Evolutionary conservation across 1,140 invertebrate genomes (phyloP), one percentile per base, ranked within the genome.

Genomic region (Lepidurus apus): DNA sequence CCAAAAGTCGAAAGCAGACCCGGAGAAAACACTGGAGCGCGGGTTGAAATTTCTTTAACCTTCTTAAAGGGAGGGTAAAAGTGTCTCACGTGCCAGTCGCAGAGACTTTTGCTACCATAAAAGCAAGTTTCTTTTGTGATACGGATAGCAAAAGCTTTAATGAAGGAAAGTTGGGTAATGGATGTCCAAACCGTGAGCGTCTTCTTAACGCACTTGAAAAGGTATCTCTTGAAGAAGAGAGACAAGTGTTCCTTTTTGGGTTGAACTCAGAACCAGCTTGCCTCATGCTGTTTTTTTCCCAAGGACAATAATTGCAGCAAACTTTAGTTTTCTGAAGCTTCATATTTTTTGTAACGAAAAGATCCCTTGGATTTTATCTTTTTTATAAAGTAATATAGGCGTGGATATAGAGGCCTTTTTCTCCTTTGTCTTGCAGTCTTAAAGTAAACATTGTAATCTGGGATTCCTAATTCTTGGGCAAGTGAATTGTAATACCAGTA

Each of bases 131-230:
- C 53, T 65, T 65, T 17, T 65, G 8, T 65, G 13, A n/a, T 7
- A 11, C 53, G 21, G 21, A 17, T 65, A 65, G 53, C 17, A 21
- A 21, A 65, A n/a, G 53, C n/a, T 65, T 65, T 65, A 65, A 65
- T 21, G 53, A 65, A 65, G 53, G 34, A 65, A 65, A 13, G n/a
- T 65, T 65, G 10, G 53, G 53, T 65, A 65, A 65, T 65, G n/a
- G 53, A 65, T 65, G 53, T 65, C 53, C 53, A 65, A 65, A 65
- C 53, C 53, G 8, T 65, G 53, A 65, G 21, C 53, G 53, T 65
- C 17, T 65, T 65, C 53, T 65, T 65, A 13, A 65, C 53, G 53
- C 53, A 65, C 53, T 65, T 65, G 53, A 65, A 65, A 65, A 65
- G 53, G 53, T 65, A n/a, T 13, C 53, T 65, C 53, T 65, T 65